Percentiles rank a stretch among this genome's conserved stretches.
phyloP scores from a whole-genome alignment of 2,797 vertebrate species.

The Lithobates sylvaticus region DNA sequence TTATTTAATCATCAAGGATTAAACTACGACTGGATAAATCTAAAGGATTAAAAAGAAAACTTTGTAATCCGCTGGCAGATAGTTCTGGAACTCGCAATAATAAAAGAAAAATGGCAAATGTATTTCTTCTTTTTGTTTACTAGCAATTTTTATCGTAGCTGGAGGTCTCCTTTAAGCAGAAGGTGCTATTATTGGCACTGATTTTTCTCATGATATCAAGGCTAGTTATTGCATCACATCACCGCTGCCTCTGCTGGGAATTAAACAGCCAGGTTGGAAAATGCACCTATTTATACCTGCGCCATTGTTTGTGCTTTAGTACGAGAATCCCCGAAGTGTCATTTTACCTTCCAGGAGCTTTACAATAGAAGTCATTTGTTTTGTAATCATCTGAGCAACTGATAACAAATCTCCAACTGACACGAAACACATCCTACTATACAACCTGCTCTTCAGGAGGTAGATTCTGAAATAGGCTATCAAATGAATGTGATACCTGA shows the following conservation, averaged over 20 bases:
- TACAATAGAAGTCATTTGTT: constrained; percentile 16
- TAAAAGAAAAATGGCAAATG: no score
- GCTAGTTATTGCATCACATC: not conserved
- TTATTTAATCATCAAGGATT: no score
- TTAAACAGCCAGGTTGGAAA: constrained; percentile 7
- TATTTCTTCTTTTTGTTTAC: not conserved
- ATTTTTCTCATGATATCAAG: not conserved
- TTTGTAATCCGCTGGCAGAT: no score
- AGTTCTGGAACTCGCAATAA: no score
- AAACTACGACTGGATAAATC: no score
- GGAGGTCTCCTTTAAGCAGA: not conserved
- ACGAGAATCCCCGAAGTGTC: not conserved
- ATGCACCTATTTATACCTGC: constrained; percentile 9
- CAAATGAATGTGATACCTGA: not conserved
- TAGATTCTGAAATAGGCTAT: not conserved
- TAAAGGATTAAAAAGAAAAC: no score
- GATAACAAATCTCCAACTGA: constrained; percentile 3
- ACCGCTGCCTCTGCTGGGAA: not conserved
- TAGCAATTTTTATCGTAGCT: not conserved
- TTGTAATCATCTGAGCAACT: constrained; percentile 5
- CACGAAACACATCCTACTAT: not conserved
- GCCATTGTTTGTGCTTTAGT: not conserved
- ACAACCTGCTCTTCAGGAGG: not conserved
- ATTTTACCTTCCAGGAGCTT: not conserved
- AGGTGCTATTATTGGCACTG: not conserved